Conservation (phyloP, 2,888 invertebrate species). For the Nomada fucata region DNA sequence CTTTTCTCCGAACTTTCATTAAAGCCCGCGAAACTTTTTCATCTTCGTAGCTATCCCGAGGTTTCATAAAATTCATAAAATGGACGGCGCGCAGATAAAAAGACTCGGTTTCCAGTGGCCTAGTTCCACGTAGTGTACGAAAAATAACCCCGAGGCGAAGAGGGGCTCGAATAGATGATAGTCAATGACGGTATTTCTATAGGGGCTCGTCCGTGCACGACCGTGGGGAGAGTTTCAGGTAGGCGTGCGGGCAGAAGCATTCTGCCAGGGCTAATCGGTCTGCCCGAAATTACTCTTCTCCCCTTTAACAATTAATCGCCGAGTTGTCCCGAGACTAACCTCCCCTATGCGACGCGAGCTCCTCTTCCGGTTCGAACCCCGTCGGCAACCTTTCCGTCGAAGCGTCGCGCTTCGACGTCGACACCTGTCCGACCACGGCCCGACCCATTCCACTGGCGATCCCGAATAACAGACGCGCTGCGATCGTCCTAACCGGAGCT, state of each 20-base stretch:
- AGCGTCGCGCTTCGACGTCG: not conserved
- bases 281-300: constrained; percentile 48
- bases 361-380: not conserved
- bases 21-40: constrained; percentile 69
- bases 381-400: not conserved
- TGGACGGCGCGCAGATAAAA: constrained; percentile 64
- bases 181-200: constrained; percentile 70
- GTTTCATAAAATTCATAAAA: constrained; percentile 73
- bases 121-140: constrained; percentile 65
- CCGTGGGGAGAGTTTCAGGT: constrained; percentile 35
- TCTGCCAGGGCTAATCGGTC: constrained; percentile 53
- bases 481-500: constrained; percentile 10
- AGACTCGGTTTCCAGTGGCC: constrained; percentile 68
- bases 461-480: not conserved
- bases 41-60: constrained; percentile 57
- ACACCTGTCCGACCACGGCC: not conserved
- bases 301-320: constrained; percentile 34
- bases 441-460: not conserved
- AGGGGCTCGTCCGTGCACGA: constrained; percentile 18
- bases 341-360: not conserved
- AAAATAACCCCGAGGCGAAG: constrained; percentile 67
- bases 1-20: constrained; percentile 65
- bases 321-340: constrained; percentile 3
- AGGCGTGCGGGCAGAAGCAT: constrained; percentile 24
- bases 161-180: constrained; percentile 68